Evolutionary conservation across 2,797 vertebrate species (phyloP).

Genomic region (Chromobotia macracanthus): DNA sequence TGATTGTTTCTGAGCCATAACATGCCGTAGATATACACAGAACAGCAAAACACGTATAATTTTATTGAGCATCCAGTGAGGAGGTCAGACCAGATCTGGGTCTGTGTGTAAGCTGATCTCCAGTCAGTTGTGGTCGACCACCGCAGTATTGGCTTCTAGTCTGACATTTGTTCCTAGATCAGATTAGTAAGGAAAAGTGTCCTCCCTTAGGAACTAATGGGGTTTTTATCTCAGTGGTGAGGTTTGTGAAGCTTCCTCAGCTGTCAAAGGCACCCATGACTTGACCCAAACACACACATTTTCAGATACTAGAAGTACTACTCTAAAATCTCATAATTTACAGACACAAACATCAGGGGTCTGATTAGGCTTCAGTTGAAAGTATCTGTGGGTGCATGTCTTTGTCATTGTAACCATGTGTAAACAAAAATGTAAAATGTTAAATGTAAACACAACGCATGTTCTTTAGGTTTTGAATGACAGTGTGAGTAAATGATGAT

Average conservation of each 20-base stretch:
- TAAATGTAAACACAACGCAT: background rate
- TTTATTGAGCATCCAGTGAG: background rate
- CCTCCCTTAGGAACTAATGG: constrained; percentile 32
- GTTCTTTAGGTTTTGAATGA: background rate
- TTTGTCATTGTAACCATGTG: constrained; percentile 17
- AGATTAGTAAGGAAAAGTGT: constrained; percentile 50
- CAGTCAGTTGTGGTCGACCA: constrained; percentile 48
- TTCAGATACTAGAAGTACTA: background rate
- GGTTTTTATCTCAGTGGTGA: constrained; percentile 39
- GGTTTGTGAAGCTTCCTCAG: constrained; percentile 17
- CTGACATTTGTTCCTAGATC: constrained; percentile 52
- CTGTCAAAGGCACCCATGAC: constrained; percentile 36
- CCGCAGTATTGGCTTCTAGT: constrained; percentile 47
- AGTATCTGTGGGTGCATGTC: constrained; percentile 1
- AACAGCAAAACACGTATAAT: background rate
- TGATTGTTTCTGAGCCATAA: background rate
- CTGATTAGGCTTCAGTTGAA: background rate
- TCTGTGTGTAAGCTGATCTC: constrained; percentile 43
- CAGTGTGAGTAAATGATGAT: background rate
- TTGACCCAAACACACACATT: constrained; percentile 30
- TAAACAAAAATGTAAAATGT: too few relatives aligned
- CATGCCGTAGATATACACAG: background rate
- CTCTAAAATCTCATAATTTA: background rate
- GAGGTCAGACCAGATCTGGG: background rate
- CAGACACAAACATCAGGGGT: background rate